Percentiles rank a stretch among this genome's conserved stretches.
These are phyloP conservation scores for Coenonympha arcania DNA, from an alignment of 2,888 invertebrate genomes.

Conservation along the genomic window DNA sequence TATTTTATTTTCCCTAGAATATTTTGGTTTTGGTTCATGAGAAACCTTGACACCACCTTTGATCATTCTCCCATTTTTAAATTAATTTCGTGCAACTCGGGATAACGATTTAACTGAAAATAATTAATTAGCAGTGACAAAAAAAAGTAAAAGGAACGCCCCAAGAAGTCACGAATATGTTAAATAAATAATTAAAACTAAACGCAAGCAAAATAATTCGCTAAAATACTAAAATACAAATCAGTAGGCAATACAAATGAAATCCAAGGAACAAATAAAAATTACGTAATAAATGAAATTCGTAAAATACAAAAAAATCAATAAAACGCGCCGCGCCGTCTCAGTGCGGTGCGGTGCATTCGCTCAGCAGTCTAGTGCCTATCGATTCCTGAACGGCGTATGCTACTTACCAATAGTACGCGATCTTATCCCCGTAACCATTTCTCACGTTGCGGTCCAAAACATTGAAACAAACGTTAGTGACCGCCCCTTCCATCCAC, in stretches of 20 bases:
- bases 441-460: slow-evolving; percentile 92
- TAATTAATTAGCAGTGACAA: too few species aligned
- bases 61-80: too few species aligned
- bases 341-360: slow-evolving; percentile 44
- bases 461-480: slow-evolving; percentile 96
- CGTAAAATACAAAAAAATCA: slow-evolving; percentile 45
- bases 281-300: slow-evolving; percentile 14
- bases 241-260: neutral
- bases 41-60: too few species aligned
- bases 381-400: slow-evolving; percentile 45
- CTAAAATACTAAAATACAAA: neutral
- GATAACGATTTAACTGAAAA: too few species aligned
- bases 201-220: neutral
- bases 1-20: too few species aligned
- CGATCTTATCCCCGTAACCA: slow-evolving; percentile 91
- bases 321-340: slow-evolving; percentile 65
- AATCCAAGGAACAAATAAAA: neutral
- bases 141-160: too few species aligned
- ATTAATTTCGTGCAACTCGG: too few species aligned
- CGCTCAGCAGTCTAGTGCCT: slow-evolving; percentile 64
- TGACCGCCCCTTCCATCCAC: slow-evolving; percentile 96
- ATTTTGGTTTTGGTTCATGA: too few species aligned
- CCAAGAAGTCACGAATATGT: too few species aligned
- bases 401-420: slow-evolving; percentile 91
- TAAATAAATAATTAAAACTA: too few species aligned